Conservation (phyloP, 2,888 invertebrate genomes). For the Amphimallon solstitiale region DNA sequence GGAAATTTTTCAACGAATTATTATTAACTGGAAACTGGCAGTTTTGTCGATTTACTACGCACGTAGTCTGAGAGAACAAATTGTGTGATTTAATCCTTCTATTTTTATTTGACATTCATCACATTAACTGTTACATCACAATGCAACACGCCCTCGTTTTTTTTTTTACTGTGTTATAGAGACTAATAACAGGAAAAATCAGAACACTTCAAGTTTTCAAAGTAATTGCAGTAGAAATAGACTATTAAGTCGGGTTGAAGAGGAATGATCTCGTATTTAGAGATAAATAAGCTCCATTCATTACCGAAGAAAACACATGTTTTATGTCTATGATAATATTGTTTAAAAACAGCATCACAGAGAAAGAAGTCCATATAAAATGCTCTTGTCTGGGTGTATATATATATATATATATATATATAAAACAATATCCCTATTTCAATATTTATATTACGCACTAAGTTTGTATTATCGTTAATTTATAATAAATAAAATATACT, state of each 20-base stretch:
- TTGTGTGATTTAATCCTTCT: slow-evolving; percentile 6
- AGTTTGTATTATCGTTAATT: no score
- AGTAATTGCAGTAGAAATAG: slow-evolving; percentile 5
- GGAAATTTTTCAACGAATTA: no score
- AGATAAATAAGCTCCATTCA: slow-evolving; percentile 27
- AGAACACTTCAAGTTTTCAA: slow-evolving; percentile 13
- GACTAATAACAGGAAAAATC: slow-evolving; percentile 9
- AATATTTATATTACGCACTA: no score
- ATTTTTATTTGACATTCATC: slow-evolving; percentile 15
- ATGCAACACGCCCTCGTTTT: neutral
- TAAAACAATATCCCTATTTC: no score
- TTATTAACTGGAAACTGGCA: no score
- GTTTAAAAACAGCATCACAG: slow-evolving; percentile 14
- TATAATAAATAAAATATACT: no score
- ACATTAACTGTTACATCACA: neutral
- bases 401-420: no score
- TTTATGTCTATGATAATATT: slow-evolving; percentile 35
- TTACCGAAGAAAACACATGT: slow-evolving; percentile 28
- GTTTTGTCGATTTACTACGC: no score
- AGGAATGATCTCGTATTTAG: neutral
- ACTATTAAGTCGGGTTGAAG: neutral
- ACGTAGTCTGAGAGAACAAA: neutral
- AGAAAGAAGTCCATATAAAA: no score
- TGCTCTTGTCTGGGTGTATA: no score
- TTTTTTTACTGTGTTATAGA: no score